phyloP scores from a whole-genome alignment of 1,140 invertebrate genomes.

The Paramacrobiotus metropolitanus region DNA sequence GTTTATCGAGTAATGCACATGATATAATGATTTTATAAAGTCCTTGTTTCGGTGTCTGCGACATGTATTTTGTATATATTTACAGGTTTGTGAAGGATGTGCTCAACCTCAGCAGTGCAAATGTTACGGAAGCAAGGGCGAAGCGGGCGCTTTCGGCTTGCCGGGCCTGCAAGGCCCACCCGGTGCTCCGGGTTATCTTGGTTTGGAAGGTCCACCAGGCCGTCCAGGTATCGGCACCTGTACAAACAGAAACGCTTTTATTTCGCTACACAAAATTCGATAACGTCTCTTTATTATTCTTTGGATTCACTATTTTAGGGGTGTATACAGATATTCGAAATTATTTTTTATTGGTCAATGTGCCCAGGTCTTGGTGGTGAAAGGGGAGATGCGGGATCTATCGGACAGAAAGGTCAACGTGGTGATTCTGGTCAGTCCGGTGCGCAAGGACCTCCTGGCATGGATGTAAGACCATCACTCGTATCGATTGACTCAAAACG shows the following conservation, averaged over 20 bases:
- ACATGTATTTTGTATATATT: background rate
- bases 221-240: too few relatives aligned
- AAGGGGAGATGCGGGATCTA: background rate
- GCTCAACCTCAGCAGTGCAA: conserved; percentile 1
- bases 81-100: background rate
- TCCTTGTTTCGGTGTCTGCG: too few relatives aligned
- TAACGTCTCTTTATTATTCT: background rate
- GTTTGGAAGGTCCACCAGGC: background rate
- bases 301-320: background rate
- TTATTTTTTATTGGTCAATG: background rate
- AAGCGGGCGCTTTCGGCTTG: background rate
- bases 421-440: background rate
- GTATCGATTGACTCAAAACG: background rate
- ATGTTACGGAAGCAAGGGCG: conserved; percentile 3
- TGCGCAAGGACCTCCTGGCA: background rate
- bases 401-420: background rate
- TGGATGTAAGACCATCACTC: background rate
- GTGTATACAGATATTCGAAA: too few relatives aligned
- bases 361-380: background rate
- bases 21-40: too few relatives aligned
- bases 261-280: background rate
- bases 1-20: too few relatives aligned
- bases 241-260: too few relatives aligned
- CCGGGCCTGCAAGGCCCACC: background rate
- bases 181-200: background rate